A percentile compares a stretch with the other conserved stretches of the same genome.
phyloP scores from a whole-genome alignment of 1,140 invertebrate species.

The Leucophenga varia region DNA sequence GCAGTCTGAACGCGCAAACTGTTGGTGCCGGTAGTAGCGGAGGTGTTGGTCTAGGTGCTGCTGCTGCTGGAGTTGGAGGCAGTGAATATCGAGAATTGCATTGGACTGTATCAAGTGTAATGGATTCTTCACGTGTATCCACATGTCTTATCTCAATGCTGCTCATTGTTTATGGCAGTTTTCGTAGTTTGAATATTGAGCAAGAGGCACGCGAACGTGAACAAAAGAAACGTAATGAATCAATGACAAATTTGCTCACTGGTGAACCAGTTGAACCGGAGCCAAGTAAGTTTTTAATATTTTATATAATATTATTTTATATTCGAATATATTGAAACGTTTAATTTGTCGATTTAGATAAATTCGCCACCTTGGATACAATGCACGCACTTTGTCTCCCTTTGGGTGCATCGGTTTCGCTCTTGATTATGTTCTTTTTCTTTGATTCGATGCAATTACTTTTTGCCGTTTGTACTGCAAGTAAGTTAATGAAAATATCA shows the following conservation, averaged over 20 bases:
- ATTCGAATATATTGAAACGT: too few species aligned
- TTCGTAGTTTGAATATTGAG: constrained; percentile 90
- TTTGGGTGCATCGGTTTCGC: constrained; percentile 90
- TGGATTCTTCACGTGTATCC: constrained; percentile 92
- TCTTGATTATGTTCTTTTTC: constrained; percentile 98
- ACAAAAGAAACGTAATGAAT: constrained; percentile 69
- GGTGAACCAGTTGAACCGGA: constrained; percentile 55
- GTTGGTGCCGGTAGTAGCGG: constrained; percentile 30
- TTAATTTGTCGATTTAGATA: constrained; percentile 30
- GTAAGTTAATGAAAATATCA: constrained; percentile 62
- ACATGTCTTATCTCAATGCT: constrained; percentile 97
- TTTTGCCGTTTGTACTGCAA: constrained; percentile 95
- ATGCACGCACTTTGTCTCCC: constrained; percentile 97
- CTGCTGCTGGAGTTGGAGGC: constrained; percentile 24
- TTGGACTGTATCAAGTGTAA: constrained; percentile 86
- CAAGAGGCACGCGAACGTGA: constrained; percentile 86
- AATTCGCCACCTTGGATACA: constrained; percentile 78
- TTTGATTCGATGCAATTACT: constrained; percentile 98
- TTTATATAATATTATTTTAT: too few species aligned
- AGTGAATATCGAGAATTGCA: constrained; percentile 62
- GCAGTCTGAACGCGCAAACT: constrained; percentile 18
- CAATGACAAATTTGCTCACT: constrained; percentile 61
- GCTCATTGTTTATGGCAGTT: constrained; percentile 95
- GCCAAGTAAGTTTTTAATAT: constrained; percentile 41
- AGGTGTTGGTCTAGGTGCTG: constrained; percentile 15